These are phyloP conservation scores for Vultur gryphus DNA, from an alignment of 2,797 vertebrate genomes.

Conservation along the genomic window DNA sequence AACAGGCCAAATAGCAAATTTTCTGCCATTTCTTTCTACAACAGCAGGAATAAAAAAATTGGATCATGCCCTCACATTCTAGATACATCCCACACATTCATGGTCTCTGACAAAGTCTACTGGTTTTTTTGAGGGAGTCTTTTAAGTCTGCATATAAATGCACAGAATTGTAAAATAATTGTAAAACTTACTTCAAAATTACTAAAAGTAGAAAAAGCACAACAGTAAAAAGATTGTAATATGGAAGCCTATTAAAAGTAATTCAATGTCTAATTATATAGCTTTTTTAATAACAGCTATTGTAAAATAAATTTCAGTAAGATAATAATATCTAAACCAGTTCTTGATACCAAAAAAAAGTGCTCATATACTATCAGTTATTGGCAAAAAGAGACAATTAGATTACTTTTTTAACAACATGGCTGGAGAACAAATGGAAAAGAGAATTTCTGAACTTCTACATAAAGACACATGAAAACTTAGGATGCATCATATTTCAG, in stretches of 20 bases:
- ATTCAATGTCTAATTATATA: not conserved
- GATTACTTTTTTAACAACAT: not conserved
- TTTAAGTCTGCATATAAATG: not conserved
- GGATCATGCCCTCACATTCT: not conserved
- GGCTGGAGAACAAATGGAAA: not conserved
- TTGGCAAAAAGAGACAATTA: not conserved
- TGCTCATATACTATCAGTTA: not conserved
- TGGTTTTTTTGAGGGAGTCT: not conserved
- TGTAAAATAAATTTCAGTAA: not conserved
- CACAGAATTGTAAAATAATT: not conserved
- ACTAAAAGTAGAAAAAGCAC: not conserved
- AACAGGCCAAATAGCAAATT: not conserved
- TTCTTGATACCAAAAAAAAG: not conserved
- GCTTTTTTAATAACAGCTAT: not conserved
- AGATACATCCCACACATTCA: not conserved
- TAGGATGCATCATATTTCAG: not conserved
- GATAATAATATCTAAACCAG: not conserved
- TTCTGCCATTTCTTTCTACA: not conserved
- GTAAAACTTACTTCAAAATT: not conserved
- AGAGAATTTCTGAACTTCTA: not conserved
- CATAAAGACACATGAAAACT: not conserved
- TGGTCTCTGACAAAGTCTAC: not conserved
- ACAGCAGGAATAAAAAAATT: not conserved
- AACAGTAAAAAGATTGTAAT: not conserved
- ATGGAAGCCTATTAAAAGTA: not conserved